Conservation (phyloP, 2,888 invertebrate species). For the Hemithea aestivaria region DNA sequence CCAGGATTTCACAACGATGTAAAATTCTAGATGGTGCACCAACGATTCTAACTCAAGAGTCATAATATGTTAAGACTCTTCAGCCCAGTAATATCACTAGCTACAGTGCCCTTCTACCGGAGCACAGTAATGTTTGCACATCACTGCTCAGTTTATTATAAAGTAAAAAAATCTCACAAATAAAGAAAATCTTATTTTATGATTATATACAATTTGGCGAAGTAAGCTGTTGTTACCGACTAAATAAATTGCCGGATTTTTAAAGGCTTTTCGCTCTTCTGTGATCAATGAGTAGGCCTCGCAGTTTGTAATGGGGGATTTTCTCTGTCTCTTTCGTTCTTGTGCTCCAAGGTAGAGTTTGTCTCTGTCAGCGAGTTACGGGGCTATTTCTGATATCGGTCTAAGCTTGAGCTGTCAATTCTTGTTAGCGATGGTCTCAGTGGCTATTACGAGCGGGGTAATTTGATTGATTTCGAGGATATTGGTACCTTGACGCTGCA, state of each 20-base stretch:
- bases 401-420: conserved; percentile 57
- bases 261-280: conserved; percentile 70
- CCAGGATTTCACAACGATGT: too few relatives aligned
- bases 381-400: conserved; percentile 49
- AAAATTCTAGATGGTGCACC: too few relatives aligned
- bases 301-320: conserved; percentile 65
- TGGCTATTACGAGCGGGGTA: conserved; percentile 38
- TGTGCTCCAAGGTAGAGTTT: conserved; percentile 24
- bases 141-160: too few relatives aligned
- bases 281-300: conserved; percentile 72
- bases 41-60: too few relatives aligned
- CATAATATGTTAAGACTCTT: too few relatives aligned
- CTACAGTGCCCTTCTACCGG: too few relatives aligned
- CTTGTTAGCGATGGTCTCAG: conserved; percentile 57
- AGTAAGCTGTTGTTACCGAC: conserved; percentile 52
- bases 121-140: too few relatives aligned
- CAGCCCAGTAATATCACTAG: too few relatives aligned
- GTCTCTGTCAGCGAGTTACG: conserved; percentile 40
- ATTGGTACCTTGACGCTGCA: not conserved
- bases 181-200: too few relatives aligned
- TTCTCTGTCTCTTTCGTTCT: conserved; percentile 42
- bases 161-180: too few relatives aligned
- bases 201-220: conserved; percentile 32
- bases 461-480: conserved; percentile 44
- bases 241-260: conserved; percentile 75